Percentiles rank a stretch among this genome's conserved stretches.
These are phyloP conservation scores for Melikaiella ostensackeni DNA, from an alignment of 2,888 invertebrate species.

Conservation along the genomic window DNA sequence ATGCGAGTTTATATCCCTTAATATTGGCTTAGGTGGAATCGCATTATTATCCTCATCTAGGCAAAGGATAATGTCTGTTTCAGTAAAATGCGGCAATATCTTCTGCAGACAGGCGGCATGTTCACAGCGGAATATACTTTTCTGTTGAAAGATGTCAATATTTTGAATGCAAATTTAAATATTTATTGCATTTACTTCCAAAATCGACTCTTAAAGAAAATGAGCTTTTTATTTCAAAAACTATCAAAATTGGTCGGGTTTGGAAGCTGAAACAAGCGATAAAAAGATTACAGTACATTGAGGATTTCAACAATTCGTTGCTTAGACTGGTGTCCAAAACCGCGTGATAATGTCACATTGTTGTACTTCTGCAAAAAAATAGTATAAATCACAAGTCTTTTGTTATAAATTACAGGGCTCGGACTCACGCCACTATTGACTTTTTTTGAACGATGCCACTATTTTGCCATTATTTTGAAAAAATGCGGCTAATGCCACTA, in stretches of 20 bases:
- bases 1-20: neutral
- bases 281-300: slow-evolving; percentile 19
- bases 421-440: too few relatives aligned
- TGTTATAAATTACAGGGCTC: neutral
- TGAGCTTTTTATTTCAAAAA: neutral
- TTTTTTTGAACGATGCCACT: too few relatives aligned
- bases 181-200: neutral
- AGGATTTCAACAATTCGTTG: neutral
- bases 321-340: neutral
- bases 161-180: neutral
- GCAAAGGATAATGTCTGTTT: slow-evolving; percentile 82
- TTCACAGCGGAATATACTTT: slow-evolving; percentile 77
- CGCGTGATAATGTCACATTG: neutral
- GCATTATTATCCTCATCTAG: slow-evolving; percentile 79
- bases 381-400: too few relatives aligned
- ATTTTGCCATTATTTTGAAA: too few relatives aligned
- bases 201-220: neutral
- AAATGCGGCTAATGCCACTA: too few relatives aligned
- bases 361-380: slow-evolving; percentile 9
- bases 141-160: slow-evolving; percentile 49
- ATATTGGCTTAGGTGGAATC: slow-evolving; percentile 67
- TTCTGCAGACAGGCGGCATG: slow-evolving; percentile 79
- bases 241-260: neutral
- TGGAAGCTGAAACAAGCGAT: neutral
- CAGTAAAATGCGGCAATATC: slow-evolving; percentile 84